Base-by-base conservation (phyloP, 2,113 vertebrate species). In the Zeus faber region DNA sequence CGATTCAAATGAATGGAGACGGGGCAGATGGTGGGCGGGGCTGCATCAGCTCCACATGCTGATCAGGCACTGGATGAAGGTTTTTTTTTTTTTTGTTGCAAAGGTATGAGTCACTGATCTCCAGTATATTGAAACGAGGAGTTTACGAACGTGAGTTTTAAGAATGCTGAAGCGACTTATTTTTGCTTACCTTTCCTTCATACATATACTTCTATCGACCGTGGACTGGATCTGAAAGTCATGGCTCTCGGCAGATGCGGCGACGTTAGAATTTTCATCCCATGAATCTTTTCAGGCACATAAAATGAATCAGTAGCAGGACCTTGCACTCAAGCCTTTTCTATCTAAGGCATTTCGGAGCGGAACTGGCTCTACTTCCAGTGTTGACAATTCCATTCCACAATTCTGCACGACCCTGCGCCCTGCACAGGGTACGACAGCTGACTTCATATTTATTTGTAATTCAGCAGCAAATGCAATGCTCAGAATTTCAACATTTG, bases 401-500 rank as follows among this genome's bases (percentile, higher is more conserved):
- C 22, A 22, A 61, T 65, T n/a, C n/a, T 65, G 21, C 54, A 54
- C 29, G 49, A 69, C 35, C 2, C 47, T 1, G 62, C 52, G 70
- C 58, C 61, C 72, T 8, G n/a, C 5, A 47, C 61, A 23, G 40
- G 65, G 45, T 14, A 43, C 50, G 58, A 74, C 67, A 72, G 74
- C 64, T 48, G 64, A 62, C 66, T 41, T 22, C 18, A 49, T 47
- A 16, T 41, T 60, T 79, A n/a, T n/a, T n/a, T n/a, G n/a, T n/a
- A 60, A 70, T 77, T 76, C 71, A 72, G 79, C 67, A 62, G 69
- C 67, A 71, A 76, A 79, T 66, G 66, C 74, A 76, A 76, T 73
- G 78, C 72, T 77, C 13, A 68, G 66, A 80, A 77, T 53, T 63
- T 72, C 71, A 80, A 76, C 59, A 47, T 60, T 71, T 79, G 73